phyloP scores from a whole-genome alignment of 2,797 vertebrate genomes.

The Coregonus sp. region DNA sequence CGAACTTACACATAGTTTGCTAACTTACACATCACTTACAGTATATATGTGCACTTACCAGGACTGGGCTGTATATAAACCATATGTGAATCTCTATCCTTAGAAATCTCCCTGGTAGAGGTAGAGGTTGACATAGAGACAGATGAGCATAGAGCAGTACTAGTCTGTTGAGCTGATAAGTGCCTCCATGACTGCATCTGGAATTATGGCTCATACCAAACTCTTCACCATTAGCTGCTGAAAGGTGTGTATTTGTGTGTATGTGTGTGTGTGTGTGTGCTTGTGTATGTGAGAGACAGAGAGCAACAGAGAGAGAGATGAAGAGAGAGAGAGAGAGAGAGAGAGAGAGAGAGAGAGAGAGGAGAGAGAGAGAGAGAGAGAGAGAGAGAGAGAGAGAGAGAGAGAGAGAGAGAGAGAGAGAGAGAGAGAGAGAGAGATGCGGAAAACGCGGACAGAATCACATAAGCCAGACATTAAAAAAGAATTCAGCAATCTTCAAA shows the following conservation, averaged over 20 bases:
- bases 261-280: too few relatives aligned
- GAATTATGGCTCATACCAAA: conserved; percentile 3
- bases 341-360: too few relatives aligned
- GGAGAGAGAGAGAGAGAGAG: too few relatives aligned
- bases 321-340: too few relatives aligned
- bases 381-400: too few relatives aligned
- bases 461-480: too few relatives aligned
- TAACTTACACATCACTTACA: not conserved
- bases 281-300: too few relatives aligned
- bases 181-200: conserved; percentile 22
- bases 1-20: not conserved
- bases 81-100: conserved; percentile 42
- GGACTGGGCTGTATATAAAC: conserved; percentile 39
- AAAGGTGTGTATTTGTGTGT: not conserved
- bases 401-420: too few relatives aligned
- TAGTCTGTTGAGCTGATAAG: conserved; percentile 63
- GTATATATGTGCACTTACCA: not conserved
- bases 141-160: conserved; percentile 41
- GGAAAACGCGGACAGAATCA: too few relatives aligned
- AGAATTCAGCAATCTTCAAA: too few relatives aligned
- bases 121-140: conserved; percentile 54
- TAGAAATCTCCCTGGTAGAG: conserved; percentile 51
- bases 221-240: conserved; percentile 8
- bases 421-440: too few relatives aligned
- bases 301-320: too few relatives aligned